Evolutionary conservation across 2,797 vertebrate genomes (phyloP), one percentile per base, ranked within the genome.

Genomic region (Spinibarbus caldwelli): DNA sequence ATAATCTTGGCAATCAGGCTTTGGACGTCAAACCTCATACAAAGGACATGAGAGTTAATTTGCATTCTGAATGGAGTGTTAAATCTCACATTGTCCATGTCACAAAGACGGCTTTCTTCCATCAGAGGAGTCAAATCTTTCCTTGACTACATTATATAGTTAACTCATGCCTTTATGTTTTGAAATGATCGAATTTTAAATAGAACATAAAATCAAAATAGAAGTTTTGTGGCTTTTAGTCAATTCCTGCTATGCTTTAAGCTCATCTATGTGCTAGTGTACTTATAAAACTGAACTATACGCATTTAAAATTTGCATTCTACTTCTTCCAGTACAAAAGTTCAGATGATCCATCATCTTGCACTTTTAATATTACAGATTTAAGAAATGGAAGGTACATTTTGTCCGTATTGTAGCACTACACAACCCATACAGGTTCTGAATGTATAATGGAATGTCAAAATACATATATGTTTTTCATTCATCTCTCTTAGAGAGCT

Each of bases 61-160:
- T 84, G 64, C 64, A 68, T 77, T 70, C 62, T 78, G 64, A 84
- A 84, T 70, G 47, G 75, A 47, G 49, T 71, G 64, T 84, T 68
- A 78, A 78, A 84, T 59, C 43, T 54, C 43, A 49, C 57, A 80
- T 45, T 75, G 43, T 80, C 52, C 54, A 11, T 62, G 41, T 66
- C 31, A 66, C 78, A 81, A 82, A 80, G 45, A 66, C 29, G 49
- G 45, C 23, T 72, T 72, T 81, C 41, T 81, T 75, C 73, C 78
- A 71, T 80, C 54, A 66, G 15, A 17, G 54, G 41, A 54, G 82
- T 84, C 36, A 68, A 67, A 54, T 43, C 36, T 83, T 72, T 23
- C 31, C 41, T 62, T 62, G 19, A 64, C 54, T 62, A 38, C 45
- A 54, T 77, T 67, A 67, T n/a, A 21, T 41, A 54, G 41, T 47